Evolutionary conservation across 2,113 vertebrate species (phyloP), one percentile per base, ranked within the genome.

Genomic region (Tychaedon coryphoeus): DNA sequence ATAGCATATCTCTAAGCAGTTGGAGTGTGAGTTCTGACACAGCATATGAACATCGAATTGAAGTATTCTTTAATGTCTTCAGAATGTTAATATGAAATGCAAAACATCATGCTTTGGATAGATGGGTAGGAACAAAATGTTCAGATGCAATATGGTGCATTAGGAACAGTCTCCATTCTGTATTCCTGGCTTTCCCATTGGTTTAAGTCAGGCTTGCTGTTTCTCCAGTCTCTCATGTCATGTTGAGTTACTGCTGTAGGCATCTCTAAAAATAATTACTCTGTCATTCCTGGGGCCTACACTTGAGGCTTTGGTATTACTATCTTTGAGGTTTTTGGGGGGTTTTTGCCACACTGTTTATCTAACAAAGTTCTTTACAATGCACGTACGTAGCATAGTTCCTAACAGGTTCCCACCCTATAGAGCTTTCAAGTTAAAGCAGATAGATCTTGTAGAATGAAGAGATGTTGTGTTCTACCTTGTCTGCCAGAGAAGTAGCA

Each of bases 81-180:
- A 95, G 85, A 96, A 96, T 96, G 92, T 92, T 95, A 95, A 96
- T 95, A 87, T 95, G 88, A 96, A 97, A 96, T 96, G 90, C 94
- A 95, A 96, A 95, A 93, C 72, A 83, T 96, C 94, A 96, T 94
- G 71, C 94, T 93, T 96, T 93, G 93, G 90, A 94, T 92, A 87
- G 90, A 93, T 83, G 92, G 85, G 67, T 94, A 95, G 90, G 95
- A 96, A 97, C 93, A 96, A 93, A 95, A 94, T 95, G 95, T 96
- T 93, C 92, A 95, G 88, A 74, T 96, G 92, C 95, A 96, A 95
- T 95, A 96, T 94, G 90, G 88, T 96, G 82, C 93, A 95, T 96
- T 94, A 95, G 81, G 82, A 95, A 69, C 94, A 95, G 86, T 89
- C 92, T 95, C 91, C 95, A 93, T 93, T 92, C 92, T 95, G 94